Base-by-base conservation (phyloP, 1,140 invertebrate genomes). In the Bacillus rossius region DNA sequence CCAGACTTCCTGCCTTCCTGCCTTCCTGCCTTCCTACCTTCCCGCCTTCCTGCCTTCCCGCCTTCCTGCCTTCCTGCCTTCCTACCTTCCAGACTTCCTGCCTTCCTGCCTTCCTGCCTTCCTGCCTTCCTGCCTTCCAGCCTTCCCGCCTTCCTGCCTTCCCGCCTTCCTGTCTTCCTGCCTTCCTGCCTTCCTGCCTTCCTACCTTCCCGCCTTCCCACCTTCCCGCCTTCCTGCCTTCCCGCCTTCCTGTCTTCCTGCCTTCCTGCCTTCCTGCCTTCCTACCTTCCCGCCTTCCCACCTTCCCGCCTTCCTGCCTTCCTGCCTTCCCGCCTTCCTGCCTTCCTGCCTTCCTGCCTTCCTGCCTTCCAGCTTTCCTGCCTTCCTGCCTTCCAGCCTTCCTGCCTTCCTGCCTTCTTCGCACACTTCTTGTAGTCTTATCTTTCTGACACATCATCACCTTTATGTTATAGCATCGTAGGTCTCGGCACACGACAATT, bases 21-120 rank as follows among this genome's bases (percentile, higher is more conserved):
- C 50, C 63, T 69, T 19, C 58, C 67, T 57, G n/a, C 48, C 48
- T 47, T 20, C 16, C 48, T 3, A 10, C 8, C 13, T 54, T 25
- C 49, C 7, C 55, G 19, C 2, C 59, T 60, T 14, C 23, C 60
- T 53, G 26, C 43, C 58, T 42, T 23, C 59, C 59, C 48, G 10
- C 25, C 60, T 43, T 51, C 60, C 29, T 52, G 19, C 29, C 56
- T 55, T 2, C 50, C 48, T 25, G n/a, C n/a, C n/a, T n/a, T n/a
- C n/a, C n/a, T n/a, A n/a, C n/a, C n/a, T n/a, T n/a, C n/a, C n/a
- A n/a, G 10, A 5, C 13, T 14, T 25, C 49, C 7, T 57, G 19
- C 2, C 59, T 60, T 14, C 40, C 60, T 53, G 26, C 43, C 48
- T 42, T 23, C 59, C 59, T 55, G 10, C 25, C 60, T 43, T 51